Base-by-base conservation (phyloP, 2,888 invertebrate genomes). In the Lasioglossum morio region DNA sequence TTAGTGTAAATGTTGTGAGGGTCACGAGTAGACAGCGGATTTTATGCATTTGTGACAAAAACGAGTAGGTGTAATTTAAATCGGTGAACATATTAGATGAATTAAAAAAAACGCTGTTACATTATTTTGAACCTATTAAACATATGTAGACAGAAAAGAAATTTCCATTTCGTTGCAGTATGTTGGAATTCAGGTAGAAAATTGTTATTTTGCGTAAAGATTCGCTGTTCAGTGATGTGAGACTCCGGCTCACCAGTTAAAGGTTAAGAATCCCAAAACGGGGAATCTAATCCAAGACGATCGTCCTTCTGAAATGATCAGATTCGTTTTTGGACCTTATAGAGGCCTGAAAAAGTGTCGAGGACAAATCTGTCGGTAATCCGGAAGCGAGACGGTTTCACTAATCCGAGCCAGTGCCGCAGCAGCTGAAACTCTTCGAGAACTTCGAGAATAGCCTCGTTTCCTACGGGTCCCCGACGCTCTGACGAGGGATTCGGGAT, bases 391-490 rank as follows among this genome's bases (percentile, higher is more conserved):
- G 12, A 57, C n/a, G n/a, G n/a, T 57, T 57, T 12, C n/a, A n/a
- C 70, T 70, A 70, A 70, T 70, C 40, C 37, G 40, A 70, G 23
- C n/a, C 40, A n/a, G 57, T 14, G n/a, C 37, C 34, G 70, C 40
- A 48, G 69, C 10, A 70, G 37, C 69, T 4, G 46, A 40, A 48
- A n/a, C 48, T 37, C 53, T 70, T 37, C 53, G 53, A 40, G 19
- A 53, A 76, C 53, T 72, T 74, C 27, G 74, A 53, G 57, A n/a
- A 53, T 69, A 46, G 48, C 48, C 46, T 34, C 46, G 69, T 72
- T 60, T 63, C 7, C 60, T 43, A 63, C 23, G n/a, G 16, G 27
- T 16, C 12, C 37, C 37, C 69, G 34, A 43, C 60, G 16, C 23
- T 43, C 23, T 53, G 34, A 34, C 34, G 53, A 37, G 69, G 77